Conservation (phyloP, 2,888 invertebrate genomes). For the Diadromus collaris region DNA sequence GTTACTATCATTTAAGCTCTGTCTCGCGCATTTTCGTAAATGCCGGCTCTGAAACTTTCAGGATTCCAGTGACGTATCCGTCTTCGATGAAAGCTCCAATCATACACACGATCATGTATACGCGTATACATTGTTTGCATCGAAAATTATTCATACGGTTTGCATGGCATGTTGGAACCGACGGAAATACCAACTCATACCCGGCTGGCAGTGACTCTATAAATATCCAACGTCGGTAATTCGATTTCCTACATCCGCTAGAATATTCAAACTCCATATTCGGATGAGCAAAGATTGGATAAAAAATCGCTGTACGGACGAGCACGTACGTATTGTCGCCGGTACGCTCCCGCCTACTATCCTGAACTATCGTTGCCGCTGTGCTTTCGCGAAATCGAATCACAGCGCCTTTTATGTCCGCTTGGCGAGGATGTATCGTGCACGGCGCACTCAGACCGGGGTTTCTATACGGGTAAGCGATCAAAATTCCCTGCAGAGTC, state of each 20-base stretch:
- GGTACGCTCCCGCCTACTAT: not conserved
- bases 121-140: not conserved
- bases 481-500: constrained; percentile 9
- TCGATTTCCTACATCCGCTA: constrained; percentile 10
- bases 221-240: constrained; percentile 23
- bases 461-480: constrained; percentile 23
- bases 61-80: not conserved
- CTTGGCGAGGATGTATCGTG: constrained; percentile 8
- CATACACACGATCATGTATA: not conserved
- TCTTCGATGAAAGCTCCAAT: not conserved
- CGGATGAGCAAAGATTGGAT: constrained; percentile 19
- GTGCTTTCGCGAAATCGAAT: constrained; percentile 38
- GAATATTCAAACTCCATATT: constrained; percentile 18
- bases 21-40: not conserved
- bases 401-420: constrained; percentile 34
- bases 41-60: not conserved
- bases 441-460: constrained; percentile 8
- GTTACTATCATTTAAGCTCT: not conserved
- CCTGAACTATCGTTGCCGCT: not conserved
- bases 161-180: not conserved
- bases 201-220: not conserved
- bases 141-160: not conserved
- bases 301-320: not conserved
- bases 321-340: not conserved
- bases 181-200: not conserved